Evolutionary conservation across 2,797 vertebrate species (phyloP), one percentile per base, ranked within the genome.

Genomic region (Clamator glandarius): DNA sequence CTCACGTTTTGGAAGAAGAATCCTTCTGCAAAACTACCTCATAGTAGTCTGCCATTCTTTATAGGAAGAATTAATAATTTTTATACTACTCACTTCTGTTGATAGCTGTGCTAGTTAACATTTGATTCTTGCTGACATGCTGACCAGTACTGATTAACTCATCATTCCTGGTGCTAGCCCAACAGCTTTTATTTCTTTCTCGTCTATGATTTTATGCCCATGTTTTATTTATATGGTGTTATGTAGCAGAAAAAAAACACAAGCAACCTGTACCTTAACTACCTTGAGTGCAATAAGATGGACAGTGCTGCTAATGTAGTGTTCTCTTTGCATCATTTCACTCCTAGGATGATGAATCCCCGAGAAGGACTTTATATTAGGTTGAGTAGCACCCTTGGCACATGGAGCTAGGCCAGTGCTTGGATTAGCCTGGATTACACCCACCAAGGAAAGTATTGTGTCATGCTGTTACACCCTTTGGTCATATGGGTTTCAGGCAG

Each of bases 271-370:
- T 18, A 23, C 25, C 44, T 51, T 52, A 51, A 39, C 35, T 59
- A 24, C 29, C 15, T 31, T 33, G 13, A 28, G 19, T 42, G 21
- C 29, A 28, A 69, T 15, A 29, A 42, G 69, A 35, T 12, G 35
- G 59, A 28, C 14, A 44, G 4, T 20, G 18, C 29, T n/a, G 26
- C 19, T 25, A 13, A 19, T 4, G 13, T 20, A 19, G 13, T 6
- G 13, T 12, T 79, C 31, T 73, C 17, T n/a, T 89, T 1, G 0
- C 14, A 9, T 18, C 0, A 0, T 35, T 87, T 76, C 12, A n/a
- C 15, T 67, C 15, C 33, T 76, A 24, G 52, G n/a, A 59, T 28
- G 64, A 4, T 55, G 36, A 33, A 12, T 31, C 0, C 5, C 16
- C 7, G n/a, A 51, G 28, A 57, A 57, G 26, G 12, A 79, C 41